A percentile compares a stretch with the other conserved stretches of the same genome.
Evolutionary conservation across 92 coral and sea anemone genomes (phyloP).

Genomic region (Meandrina meandrites): DNA sequence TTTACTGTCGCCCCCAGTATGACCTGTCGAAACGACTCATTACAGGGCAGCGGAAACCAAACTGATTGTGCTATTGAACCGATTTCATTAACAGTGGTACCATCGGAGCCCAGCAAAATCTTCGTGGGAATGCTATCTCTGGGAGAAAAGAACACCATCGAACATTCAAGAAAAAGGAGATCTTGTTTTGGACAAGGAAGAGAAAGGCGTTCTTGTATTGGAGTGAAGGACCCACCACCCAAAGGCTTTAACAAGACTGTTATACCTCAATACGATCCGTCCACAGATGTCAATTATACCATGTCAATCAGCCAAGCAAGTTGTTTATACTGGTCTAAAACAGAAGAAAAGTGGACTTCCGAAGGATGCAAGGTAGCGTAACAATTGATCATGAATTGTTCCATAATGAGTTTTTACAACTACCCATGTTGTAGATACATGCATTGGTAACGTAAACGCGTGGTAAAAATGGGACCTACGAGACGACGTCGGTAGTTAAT

Average conservation of each 20-base stretch:
- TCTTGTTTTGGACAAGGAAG: conserved; percentile 19
- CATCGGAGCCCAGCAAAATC: neutral
- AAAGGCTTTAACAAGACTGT: neutral
- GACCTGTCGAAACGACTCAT: neutral
- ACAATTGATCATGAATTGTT: too few species aligned
- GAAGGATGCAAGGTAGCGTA: conserved; percentile 42
- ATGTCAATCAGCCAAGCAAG: conserved; percentile 30
- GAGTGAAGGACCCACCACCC: conserved; percentile 41
- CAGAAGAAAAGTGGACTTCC: conserved; percentile 33
- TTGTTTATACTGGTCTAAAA: conserved; percentile 54
- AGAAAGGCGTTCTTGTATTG: conserved; percentile 19
- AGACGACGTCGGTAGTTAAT: too few species aligned
- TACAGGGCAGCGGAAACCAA: too few species aligned
- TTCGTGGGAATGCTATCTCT: neutral
- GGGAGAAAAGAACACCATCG: neutral
- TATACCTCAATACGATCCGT: conserved; percentile 27
- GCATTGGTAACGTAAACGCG: too few species aligned
- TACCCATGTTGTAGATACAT: too few species aligned
- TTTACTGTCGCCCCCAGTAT: neutral
- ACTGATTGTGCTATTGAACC: neutral
- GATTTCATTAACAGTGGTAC: neutral
- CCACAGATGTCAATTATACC: conserved; percentile 45
- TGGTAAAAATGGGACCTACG: too few species aligned
- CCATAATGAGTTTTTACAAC: neutral
- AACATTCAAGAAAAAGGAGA: conserved; percentile 32